Conservation (phyloP, 92 coral and sea anemone species). For the Palythoa grandiflora region DNA sequence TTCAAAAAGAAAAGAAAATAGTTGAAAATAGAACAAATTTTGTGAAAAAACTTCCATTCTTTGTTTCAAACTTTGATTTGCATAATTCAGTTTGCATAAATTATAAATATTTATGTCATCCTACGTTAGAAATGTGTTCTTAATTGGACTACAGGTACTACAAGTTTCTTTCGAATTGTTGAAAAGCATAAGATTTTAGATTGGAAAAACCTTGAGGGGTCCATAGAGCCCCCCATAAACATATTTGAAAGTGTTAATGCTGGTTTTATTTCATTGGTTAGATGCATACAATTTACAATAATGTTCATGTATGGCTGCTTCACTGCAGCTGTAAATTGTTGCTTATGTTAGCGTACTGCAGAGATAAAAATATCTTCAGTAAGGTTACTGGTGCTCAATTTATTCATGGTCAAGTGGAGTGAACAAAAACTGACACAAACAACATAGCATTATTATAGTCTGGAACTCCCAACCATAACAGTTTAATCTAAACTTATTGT, state of each 20-base stretch:
- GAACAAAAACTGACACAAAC: conserved; percentile 2
- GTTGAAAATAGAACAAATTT: conserved; percentile 22
- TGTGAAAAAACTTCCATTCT: conserved; percentile 17
- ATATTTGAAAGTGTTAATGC: background rate
- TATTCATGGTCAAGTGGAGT: background rate
- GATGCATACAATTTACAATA: conserved; percentile 29
- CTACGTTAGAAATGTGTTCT: conserved; percentile 4
- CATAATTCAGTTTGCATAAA: conserved; percentile 37
- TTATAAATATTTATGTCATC: conserved; percentile 17
- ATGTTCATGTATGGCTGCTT: conserved; percentile 26
- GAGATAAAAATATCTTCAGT: conserved; percentile 27
- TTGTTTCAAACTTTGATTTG: conserved; percentile 30
- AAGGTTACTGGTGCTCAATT: conserved; percentile 21
- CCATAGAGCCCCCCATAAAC: background rate
- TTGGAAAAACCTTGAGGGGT: conserved; percentile 14
- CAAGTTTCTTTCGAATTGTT: conserved; percentile 13
- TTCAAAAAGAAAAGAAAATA: conserved; percentile 14
- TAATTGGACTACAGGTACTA: conserved; percentile 34
- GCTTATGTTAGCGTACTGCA: conserved; percentile 25
- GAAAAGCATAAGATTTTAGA: background rate
- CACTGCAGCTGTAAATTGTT: conserved; percentile 24
- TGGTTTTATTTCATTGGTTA: conserved; percentile 26
- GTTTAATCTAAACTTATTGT: conserved; percentile 14
- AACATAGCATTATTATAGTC: background rate
- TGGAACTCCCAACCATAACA: background rate